Evolutionary conservation across 2,113 vertebrate genomes (phyloP), one percentile per base, ranked within the genome.

Genomic region (Microtus montanus): DNA sequence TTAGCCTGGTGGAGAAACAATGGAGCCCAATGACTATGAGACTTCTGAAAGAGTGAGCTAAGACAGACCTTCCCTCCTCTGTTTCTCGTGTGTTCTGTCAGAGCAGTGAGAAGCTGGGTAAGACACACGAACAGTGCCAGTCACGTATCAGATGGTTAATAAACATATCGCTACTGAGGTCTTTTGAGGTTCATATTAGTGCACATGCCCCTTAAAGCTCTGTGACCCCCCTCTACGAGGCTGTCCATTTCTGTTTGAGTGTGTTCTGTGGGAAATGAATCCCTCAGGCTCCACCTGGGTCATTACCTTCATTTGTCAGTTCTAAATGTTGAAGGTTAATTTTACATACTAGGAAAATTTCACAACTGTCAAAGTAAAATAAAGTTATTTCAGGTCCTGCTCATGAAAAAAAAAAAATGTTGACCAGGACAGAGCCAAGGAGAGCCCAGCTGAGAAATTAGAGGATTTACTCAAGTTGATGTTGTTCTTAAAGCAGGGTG

Each of bases 291-390:
- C 88, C 78, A 83, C 7, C 35, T 83, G 12, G 49, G 26, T 52
- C 86, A 82, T 85, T 96, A 64, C n/a, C 74, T 44, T 35, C 52
- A 89, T 84, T 80, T 94, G 44, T 96, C 89, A 74, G 38, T 84
- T 96, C 35, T 94, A 68, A 92, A 79, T 79, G n/a, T 30, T 71
- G 47, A 58, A 92, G 94, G 28, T 68, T 95, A 86, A 64, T 96
- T 95, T 94, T 79, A 49, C 61, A 20, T 61, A 66, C 54, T 64
- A 77, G 20, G 49, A 93, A 66, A 87, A 89, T 82, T 86, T 93
- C 70, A 75, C 24, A 85, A 22, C 82, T 89, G 90, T 95, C 82
- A 91, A 47, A 84, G 41, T 58, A 92, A 83, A 94, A 87, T 87
- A 68, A 73, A 93, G 33, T 75, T 77, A 95, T 38, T 89, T 79